Evolutionary conservation across 92 coral and sea anemone genomes (phyloP).

Genomic region (Parazoanthus swiftii): DNA sequence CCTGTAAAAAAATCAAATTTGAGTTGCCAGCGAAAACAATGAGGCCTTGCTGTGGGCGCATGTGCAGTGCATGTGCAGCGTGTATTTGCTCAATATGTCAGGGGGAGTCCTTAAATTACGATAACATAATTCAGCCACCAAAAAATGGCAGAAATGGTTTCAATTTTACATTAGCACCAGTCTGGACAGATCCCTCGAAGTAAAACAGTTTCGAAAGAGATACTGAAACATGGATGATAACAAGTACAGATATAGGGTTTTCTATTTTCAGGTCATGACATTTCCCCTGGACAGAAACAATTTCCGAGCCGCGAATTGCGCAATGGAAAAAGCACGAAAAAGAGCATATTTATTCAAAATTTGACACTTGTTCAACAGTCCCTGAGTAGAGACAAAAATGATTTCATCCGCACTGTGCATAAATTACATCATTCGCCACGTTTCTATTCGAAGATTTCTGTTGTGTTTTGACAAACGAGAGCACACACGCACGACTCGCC

Average conservation of each 20-base stretch:
- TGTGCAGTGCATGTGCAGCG: not conserved
- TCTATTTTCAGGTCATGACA: not conserved
- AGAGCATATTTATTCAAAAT: not conserved
- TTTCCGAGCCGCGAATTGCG: not conserved
- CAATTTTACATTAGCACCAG: not conserved
- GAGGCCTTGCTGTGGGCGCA: too few species aligned
- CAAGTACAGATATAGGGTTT: not conserved
- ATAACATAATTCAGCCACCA: not conserved
- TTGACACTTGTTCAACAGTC: conserved; percentile 12
- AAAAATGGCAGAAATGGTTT: not conserved
- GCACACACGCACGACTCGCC: conserved; percentile 12
- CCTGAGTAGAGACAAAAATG: conserved; percentile 5
- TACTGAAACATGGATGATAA: not conserved
- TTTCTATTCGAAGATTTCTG: conserved; percentile 38
- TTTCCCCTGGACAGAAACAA: not conserved
- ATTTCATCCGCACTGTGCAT: conserved; percentile 39
- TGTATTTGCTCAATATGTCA: too few species aligned
- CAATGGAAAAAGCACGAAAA: not conserved
- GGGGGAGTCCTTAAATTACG: not conserved
- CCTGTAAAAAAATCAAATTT: not conserved
- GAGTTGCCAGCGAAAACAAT: not conserved
- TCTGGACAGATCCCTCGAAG: not conserved
- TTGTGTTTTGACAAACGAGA: conserved; percentile 31
- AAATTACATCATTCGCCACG: conserved; percentile 32
- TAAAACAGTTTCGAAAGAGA: not conserved